A percentile compares a stretch with the other conserved stretches of the same genome.
These are phyloP conservation scores for Babyrousa celebensis DNA, from an alignment of 2,797 vertebrate genomes.

Conservation along the genomic window DNA sequence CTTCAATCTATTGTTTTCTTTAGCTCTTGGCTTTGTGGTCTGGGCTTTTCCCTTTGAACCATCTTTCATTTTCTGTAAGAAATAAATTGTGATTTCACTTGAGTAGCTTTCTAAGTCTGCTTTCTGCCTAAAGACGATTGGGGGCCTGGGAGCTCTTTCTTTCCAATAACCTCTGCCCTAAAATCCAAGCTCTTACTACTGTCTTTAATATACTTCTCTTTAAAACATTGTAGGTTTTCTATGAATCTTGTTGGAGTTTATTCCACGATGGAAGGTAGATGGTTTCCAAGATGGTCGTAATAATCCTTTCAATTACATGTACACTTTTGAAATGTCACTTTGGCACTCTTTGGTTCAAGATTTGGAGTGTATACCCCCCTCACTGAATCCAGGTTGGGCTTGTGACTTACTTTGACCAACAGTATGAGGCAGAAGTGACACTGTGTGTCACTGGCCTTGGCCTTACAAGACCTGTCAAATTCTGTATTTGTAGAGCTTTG, in stretches of 20 bases:
- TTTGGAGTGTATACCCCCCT: neutral
- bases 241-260: neutral
- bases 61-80: neutral
- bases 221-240: constrained; percentile 2
- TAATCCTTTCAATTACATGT: neutral
- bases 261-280: neutral
- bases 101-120: neutral
- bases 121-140: constrained; percentile 22
- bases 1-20: neutral
- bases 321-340: neutral
- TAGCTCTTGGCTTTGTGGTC: neutral
- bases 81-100: neutral
- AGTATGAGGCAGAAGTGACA: neutral
- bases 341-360: neutral
- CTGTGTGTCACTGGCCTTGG: neutral
- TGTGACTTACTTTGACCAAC: neutral
- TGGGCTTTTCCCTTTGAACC: neutral
- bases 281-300: neutral
- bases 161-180: constrained; percentile 2
- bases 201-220: constrained; percentile 16
- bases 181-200: neutral
- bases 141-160: neutral
- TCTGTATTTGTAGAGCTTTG: neutral
- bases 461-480: neutral
- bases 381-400: neutral